These are phyloP conservation scores for Callinectes sapidus DNA, from an alignment of 2,888 invertebrate species.

Conservation along the genomic window DNA sequence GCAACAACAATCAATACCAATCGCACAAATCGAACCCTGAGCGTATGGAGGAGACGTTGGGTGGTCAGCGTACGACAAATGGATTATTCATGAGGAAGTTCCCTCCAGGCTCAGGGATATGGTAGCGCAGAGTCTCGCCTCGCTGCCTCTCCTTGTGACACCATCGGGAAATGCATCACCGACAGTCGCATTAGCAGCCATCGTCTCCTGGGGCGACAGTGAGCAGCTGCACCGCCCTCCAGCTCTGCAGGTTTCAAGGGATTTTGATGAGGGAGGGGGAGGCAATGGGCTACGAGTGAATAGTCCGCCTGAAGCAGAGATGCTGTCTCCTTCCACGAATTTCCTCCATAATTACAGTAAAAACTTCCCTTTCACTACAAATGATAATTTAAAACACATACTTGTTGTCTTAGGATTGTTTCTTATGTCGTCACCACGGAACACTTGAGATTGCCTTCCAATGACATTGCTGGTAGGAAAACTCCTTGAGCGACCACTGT, in stretches of 20 bases:
- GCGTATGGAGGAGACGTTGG: slow-evolving; percentile 6
- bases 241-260: not conserved
- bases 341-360: not conserved
- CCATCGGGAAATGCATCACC: not conserved
- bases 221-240: not conserved
- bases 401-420: not conserved
- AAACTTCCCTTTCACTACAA: not conserved
- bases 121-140: not conserved
- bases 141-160: not conserved
- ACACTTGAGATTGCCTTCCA: not conserved
- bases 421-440: not conserved
- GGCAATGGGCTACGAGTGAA: not conserved
- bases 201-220: not conserved
- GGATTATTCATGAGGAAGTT: slow-evolving; percentile 36
- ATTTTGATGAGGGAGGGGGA: not conserved
- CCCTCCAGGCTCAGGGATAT: not conserved
- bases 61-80: slow-evolving; percentile 37
- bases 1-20: slow-evolving; percentile 26
- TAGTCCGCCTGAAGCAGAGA: not conserved
- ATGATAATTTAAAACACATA: not conserved
- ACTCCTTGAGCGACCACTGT: not conserved
- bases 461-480: not conserved
- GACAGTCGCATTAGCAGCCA: not conserved
- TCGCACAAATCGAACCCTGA: slow-evolving; percentile 3
- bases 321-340: not conserved